Evolutionary conservation across 2,797 vertebrate species (phyloP).

Genomic region (Esox lucius): DNA sequence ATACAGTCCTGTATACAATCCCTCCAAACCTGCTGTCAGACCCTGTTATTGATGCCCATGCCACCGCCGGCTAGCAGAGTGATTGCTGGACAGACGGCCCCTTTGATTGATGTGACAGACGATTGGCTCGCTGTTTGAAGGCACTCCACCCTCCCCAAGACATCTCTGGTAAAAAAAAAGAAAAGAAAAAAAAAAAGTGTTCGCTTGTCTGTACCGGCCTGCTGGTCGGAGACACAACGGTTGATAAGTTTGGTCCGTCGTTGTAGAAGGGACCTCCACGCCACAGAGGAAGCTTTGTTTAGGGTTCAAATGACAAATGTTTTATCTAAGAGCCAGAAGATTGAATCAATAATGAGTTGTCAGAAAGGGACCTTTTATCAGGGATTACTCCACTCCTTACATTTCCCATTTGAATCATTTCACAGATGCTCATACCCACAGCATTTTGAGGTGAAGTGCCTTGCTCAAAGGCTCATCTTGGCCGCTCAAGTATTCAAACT

Average conservation of each 20-base stretch:
- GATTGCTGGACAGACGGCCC: constrained; percentile 64
- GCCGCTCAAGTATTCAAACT: no score
- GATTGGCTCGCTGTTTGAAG: constrained; percentile 59
- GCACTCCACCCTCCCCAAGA: constrained; percentile 28
- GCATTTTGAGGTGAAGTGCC: no score
- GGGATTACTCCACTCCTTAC: neutral
- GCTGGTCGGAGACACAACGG: constrained; percentile 45
- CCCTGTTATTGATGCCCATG: constrained; percentile 67
- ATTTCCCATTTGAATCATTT: no score
- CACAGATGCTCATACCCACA: no score
- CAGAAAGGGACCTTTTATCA: neutral
- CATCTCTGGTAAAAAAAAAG: constrained; percentile 14
- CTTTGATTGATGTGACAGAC: constrained; percentile 73
- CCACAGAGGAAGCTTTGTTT: constrained; percentile 48
- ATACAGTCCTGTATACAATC: constrained; percentile 29
- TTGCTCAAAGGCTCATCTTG: no score
- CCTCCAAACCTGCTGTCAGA: constrained; percentile 60
- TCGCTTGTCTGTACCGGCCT: constrained; percentile 39
- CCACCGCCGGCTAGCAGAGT: constrained; percentile 61
- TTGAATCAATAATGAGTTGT: constrained; percentile 47
- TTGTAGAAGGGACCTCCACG: constrained; percentile 45
- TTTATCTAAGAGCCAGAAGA: constrained; percentile 30
- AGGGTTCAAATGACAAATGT: constrained; percentile 39
- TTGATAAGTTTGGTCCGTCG: constrained; percentile 49
- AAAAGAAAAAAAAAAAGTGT: constrained; percentile 42